Percentiles rank a stretch among this genome's conserved stretches.
Conservation (phyloP, 2,797 vertebrate genomes). For the Siniperca undulata region DNA sequence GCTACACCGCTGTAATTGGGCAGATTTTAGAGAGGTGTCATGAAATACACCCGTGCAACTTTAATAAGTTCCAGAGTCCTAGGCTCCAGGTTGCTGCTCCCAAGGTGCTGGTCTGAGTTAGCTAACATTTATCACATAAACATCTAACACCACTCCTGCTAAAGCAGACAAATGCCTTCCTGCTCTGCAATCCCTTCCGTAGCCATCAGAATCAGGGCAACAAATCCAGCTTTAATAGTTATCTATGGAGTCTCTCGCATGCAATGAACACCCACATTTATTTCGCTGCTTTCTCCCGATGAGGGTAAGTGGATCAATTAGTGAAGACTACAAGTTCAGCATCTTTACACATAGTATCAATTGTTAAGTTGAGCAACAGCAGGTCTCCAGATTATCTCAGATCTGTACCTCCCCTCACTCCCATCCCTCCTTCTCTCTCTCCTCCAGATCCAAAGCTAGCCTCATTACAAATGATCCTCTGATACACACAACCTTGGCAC, state of each 20-base stretch:
- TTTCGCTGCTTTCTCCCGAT: conserved; percentile 90
- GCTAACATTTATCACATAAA: conserved; percentile 90
- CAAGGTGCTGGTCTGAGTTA: conserved; percentile 86
- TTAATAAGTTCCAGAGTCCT: conserved; percentile 89
- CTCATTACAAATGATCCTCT: conserved; percentile 94
- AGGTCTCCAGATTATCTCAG: conserved; percentile 92
- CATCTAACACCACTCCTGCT: conserved; percentile 86
- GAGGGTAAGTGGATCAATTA: conserved; percentile 98
- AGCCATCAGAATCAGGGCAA: conserved; percentile 86
- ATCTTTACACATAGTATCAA: conserved; percentile 95
- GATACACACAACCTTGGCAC: conserved; percentile 94
- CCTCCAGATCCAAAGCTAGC: conserved; percentile 83
- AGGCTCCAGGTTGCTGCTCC: conserved; percentile 83
- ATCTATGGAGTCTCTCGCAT: conserved; percentile 91
- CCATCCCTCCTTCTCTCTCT: conserved; percentile 78
- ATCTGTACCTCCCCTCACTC: conserved; percentile 86
- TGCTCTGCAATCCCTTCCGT: conserved; percentile 82
- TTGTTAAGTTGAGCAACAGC: conserved; percentile 91
- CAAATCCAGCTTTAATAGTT: conserved; percentile 93
- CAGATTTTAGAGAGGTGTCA: conserved; percentile 79
- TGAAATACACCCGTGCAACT: conserved; percentile 86
- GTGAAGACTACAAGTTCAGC: conserved; percentile 96
- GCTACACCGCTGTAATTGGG: conserved; percentile 86
- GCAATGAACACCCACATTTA: conserved; percentile 93
- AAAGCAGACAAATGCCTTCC: conserved; percentile 91